Evolutionary conservation across 2,888 invertebrate genomes (phyloP), one percentile per base, ranked within the genome.

Genomic region (Stenichneumon culpator): DNA sequence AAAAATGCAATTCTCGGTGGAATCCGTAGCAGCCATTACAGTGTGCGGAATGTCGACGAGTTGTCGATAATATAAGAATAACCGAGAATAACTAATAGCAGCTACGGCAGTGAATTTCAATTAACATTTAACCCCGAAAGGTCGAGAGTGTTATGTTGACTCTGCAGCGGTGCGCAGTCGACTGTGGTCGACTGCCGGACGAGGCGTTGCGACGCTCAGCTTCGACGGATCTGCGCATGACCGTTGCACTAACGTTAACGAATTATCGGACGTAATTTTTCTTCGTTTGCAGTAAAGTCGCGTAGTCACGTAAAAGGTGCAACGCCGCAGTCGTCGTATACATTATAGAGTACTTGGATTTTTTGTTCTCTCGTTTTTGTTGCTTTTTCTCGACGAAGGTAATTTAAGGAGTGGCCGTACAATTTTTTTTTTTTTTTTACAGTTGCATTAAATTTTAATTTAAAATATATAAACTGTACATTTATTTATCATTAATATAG

Each of bases 1-100:
- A 93, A 98, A 98, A 87, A 97, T 93, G 91, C 97, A 97, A 32
- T 95, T 90, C 14, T 88, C 81, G 39, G 89, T 79, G 57, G 82
- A 82, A n/a, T 63, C 60, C 0, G 82, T 79, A 28, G 87, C 85
- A n/a, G 83, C 83, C 86, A 86, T 86, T 1, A 2, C 19, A 11
- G 11, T 22, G 22, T 25, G 57, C 54, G n/a, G 57, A 79, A 90
- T 87, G 22, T 57, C 44, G 67, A 78, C 16, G 73, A 67, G 73
- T 77, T 39, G 14, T 39, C 22, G 75, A 28, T 50, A 47, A 44
- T 11, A 32, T 0, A 50, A 28, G 52, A 32, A 39, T 39, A 16
- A 44, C 3, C 2, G 44, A 50, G 11, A n/a, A 19, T n/a, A 54
- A 52, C 67, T 73, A 54, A 73, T 67, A 19, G n/a, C 11, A 65